Evolutionary conservation across 2,113 vertebrate species (phyloP).

Genomic region (Paralichthys olivaceus): DNA sequence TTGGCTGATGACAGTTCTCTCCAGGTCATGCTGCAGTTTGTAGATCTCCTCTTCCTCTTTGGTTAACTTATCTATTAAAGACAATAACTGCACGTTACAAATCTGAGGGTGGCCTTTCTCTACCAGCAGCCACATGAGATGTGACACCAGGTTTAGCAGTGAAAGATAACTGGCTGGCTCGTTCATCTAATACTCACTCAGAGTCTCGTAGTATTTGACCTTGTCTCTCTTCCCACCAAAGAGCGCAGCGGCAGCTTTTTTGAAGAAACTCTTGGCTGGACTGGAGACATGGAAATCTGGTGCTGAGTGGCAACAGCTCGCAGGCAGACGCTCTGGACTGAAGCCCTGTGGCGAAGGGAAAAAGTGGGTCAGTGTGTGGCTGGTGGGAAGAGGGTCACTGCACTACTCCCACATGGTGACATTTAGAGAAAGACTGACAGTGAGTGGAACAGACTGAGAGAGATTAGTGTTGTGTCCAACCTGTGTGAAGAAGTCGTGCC

Average conservation of each 20-base stretch:
- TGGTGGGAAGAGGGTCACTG: conserved; percentile 24
- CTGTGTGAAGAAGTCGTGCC: conserved; percentile 95
- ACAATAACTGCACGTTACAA: conserved; percentile 19
- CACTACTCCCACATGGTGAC: conserved; percentile 31
- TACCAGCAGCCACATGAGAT: not conserved
- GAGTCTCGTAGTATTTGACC: conserved; percentile 93
- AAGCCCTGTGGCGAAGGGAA: conserved; percentile 86
- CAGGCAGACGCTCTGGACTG: conserved; percentile 92
- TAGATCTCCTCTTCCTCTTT: conserved; percentile 99
- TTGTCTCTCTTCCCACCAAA: conserved; percentile 98
- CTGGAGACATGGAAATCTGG: conserved; percentile 98
- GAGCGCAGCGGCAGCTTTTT: conserved; percentile 96
- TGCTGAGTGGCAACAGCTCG: conserved; percentile 93
- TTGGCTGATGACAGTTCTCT: conserved; percentile 90
- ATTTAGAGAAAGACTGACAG: conserved; percentile 13
- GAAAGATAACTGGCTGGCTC: not conserved
- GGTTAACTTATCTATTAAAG: conserved; percentile 85
- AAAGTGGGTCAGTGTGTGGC: conserved; percentile 57
- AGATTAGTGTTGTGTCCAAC: conserved; percentile 74
- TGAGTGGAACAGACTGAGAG: not conserved
- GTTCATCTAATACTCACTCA: conserved; percentile 87
- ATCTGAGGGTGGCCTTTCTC: conserved; percentile 13
- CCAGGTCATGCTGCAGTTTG: conserved; percentile 94
- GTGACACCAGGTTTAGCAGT: not conserved
- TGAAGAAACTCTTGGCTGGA: conserved; percentile 98